Evolutionary conservation across 1,140 invertebrate species (phyloP).

Genomic region (Telenomus remus): DNA sequence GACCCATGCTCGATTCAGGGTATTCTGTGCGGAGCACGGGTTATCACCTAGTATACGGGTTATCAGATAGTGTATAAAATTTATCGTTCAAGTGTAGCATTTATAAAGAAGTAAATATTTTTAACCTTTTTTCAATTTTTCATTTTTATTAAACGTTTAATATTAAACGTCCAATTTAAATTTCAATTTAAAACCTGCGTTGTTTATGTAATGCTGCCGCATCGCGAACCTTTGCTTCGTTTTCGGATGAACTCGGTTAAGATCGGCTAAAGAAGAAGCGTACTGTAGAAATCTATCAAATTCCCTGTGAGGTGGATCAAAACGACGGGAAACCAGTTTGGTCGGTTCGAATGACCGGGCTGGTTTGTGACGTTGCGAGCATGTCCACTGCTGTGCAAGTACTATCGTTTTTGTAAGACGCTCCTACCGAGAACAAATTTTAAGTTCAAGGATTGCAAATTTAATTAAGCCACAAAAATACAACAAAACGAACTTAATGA

Average conservation of each 20-base stretch:
- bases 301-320: conserved; percentile 68
- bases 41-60: too few relatives aligned
- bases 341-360: conserved; percentile 71
- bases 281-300: conserved; percentile 73
- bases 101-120: too few relatives aligned
- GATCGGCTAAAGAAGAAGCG: conserved; percentile 58
- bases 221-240: conserved; percentile 40
- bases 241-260: conserved; percentile 39
- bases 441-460: not conserved
- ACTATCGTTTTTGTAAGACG: conserved; percentile 14
- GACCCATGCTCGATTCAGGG: too few relatives aligned
- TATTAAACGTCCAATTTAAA: too few relatives aligned
- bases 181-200: conserved; percentile 27
- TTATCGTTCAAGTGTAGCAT: too few relatives aligned
- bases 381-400: conserved; percentile 10
- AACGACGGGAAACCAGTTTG: conserved; percentile 74
- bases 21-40: too few relatives aligned
- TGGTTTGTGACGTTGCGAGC: conserved; percentile 56
- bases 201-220: conserved; percentile 43
- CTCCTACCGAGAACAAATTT: conserved; percentile 10
- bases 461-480: not conserved
- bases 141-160: too few relatives aligned
- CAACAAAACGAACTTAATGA: too few relatives aligned
- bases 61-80: too few relatives aligned
- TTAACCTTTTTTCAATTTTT: too few relatives aligned